A percentile compares a stretch with the other conserved stretches of the same genome.
Evolutionary conservation across 53 echinoderm and acorn worm species (phyloP).

Genomic region (Temnopleurus reevesii): DNA sequence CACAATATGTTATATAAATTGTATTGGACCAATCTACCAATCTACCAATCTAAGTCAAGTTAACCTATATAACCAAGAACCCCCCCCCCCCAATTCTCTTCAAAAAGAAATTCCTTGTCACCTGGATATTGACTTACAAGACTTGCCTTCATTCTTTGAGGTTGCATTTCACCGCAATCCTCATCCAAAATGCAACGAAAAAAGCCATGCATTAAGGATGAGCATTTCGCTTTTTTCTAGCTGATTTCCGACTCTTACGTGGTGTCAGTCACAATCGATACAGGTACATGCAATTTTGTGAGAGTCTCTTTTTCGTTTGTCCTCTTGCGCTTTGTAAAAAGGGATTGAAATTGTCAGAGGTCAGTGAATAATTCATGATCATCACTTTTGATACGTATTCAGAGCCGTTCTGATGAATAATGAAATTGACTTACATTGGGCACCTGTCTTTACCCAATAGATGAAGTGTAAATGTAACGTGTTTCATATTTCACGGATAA

Average conservation of each 20-base stretch:
- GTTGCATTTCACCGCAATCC: background rate
- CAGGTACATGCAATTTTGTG: background rate
- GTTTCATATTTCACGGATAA: background rate
- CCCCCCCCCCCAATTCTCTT: no score
- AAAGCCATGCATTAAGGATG: conserved; percentile 5
- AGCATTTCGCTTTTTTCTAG: background rate
- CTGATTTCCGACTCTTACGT: background rate
- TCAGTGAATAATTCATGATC: conserved; percentile 1
- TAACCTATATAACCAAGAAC: no score
- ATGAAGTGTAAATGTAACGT: background rate
- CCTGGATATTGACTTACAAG: background rate
- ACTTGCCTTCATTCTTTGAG: background rate
- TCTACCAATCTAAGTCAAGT: no score
- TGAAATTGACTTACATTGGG: background rate
- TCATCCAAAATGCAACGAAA: conserved; percentile 26
- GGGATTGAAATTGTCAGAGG: background rate
- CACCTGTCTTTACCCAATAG: background rate
- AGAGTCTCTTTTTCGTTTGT: background rate
- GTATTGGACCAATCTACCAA: no score
- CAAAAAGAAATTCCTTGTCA: background rate
- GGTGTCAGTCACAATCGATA: conserved; percentile 22
- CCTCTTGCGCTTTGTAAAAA: background rate
- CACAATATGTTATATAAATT: no score
- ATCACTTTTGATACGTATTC: background rate
- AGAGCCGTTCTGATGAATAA: background rate